These are phyloP conservation scores for Plebejus anna DNA, from an alignment of 2,888 invertebrate species.

Conservation along the genomic window DNA sequence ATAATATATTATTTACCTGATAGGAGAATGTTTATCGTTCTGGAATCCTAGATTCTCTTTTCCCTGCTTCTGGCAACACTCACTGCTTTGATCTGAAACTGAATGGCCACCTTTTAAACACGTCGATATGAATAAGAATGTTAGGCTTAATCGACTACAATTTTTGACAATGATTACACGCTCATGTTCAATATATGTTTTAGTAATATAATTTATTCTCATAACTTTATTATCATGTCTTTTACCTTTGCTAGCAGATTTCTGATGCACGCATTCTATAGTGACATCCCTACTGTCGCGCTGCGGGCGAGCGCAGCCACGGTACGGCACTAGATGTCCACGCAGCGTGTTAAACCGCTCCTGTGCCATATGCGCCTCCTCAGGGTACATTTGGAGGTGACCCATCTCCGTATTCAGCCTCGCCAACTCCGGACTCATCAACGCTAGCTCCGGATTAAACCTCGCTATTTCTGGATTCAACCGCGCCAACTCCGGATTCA, in stretches of 20 bases:
- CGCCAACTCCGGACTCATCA: neutral
- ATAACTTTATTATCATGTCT: neutral
- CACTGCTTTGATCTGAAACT: constrained; percentile 74
- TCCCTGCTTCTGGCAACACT: constrained; percentile 80
- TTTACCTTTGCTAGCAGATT: constrained; percentile 63
- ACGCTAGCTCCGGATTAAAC: constrained; percentile 41
- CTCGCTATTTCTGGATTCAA: constrained; percentile 41
- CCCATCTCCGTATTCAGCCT: constrained; percentile 34
- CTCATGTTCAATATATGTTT: no score
- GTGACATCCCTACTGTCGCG: constrained; percentile 57
- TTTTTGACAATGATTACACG: no score
- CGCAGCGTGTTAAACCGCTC: constrained; percentile 65
- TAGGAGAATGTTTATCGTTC: constrained; percentile 82
- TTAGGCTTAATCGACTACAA: neutral
- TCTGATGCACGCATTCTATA: constrained; percentile 68
- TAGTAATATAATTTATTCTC: neutral
- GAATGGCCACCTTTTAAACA: neutral
- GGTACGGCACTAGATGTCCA: constrained; percentile 69
- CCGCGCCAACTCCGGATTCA: constrained; percentile 45
- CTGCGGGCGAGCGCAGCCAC: constrained; percentile 59
- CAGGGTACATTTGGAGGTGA: constrained; percentile 47
- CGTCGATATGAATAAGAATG: neutral
- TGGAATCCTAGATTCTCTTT: constrained; percentile 89
- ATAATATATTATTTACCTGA: constrained; percentile 53
- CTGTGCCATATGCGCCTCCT: constrained; percentile 49